Percentiles rank a stretch among this genome's conserved stretches.
Conservation (phyloP, 64 coral and sea anemone species). For the Porites lutea region DNA sequence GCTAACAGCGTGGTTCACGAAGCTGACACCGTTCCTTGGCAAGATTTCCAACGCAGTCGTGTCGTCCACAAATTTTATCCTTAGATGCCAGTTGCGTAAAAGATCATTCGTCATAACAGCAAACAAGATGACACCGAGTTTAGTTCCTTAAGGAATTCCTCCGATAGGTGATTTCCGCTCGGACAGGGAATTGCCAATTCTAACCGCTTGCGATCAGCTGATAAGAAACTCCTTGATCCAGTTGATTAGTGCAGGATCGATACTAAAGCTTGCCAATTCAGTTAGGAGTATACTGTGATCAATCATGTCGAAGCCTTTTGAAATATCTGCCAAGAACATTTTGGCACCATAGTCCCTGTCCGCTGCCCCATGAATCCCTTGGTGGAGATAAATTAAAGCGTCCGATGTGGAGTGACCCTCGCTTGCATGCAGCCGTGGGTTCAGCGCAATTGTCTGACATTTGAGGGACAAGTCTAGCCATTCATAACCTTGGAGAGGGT, state of each 20-base stretch:
- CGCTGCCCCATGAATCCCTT: too few relatives aligned
- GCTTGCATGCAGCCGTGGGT: constrained; percentile 59
- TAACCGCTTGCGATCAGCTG: not conserved
- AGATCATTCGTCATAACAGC: constrained; percentile 19
- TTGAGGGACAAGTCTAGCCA: not conserved
- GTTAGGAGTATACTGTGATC: too few relatives aligned
- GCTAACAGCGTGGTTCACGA: not conserved
- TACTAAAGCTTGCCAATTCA: too few relatives aligned
- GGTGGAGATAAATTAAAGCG: too few relatives aligned
- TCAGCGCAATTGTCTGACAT: not conserved
- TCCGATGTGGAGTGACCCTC: constrained; percentile 5
- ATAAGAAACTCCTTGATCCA: not conserved
- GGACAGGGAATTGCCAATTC: not conserved
- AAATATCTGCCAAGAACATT: too few relatives aligned
- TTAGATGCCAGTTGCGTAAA: not conserved
- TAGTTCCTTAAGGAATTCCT: constrained; percentile 6
- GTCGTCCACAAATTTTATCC: constrained; percentile 9
- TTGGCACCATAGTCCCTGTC: too few relatives aligned
- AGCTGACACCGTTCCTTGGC: not conserved
- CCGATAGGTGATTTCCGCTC: not conserved
- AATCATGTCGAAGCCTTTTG: too few relatives aligned
- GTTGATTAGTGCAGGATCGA: not conserved
- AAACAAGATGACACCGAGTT: constrained; percentile 20
- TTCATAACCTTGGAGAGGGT: constrained; percentile 27
- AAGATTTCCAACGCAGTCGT: not conserved